Conservation (phyloP, 2,888 invertebrate species). For the Serrognathus titanus region DNA sequence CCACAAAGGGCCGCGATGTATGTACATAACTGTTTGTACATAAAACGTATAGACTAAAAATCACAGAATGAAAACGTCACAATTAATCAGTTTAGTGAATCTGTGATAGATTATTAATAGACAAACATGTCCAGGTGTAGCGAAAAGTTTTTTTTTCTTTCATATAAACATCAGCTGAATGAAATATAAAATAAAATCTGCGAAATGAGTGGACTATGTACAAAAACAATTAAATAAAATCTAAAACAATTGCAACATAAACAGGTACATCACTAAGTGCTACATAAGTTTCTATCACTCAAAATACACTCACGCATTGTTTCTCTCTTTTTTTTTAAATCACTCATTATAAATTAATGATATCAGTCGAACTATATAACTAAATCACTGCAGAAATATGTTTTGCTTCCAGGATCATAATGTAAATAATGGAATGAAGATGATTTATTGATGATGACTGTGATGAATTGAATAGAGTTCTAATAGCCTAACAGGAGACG, state of each 20-base stretch:
- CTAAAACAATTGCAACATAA: constrained; percentile 49
- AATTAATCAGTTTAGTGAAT: constrained; percentile 25
- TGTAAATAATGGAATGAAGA: constrained; percentile 15
- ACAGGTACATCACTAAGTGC: constrained; percentile 48
- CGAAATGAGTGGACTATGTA: constrained; percentile 31
- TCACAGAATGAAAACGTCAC: constrained; percentile 48
- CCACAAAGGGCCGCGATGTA: constrained; percentile 18
- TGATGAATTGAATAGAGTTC: constrained; percentile 17
- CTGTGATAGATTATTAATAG: constrained; percentile 11
- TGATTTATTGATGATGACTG: constrained; percentile 5
- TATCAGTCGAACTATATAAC: constrained; percentile 21
- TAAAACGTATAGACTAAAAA: constrained; percentile 41
- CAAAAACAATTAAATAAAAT: constrained; percentile 47
- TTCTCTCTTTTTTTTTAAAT: neutral
- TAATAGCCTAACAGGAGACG: constrained; percentile 37
- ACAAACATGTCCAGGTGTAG: neutral
- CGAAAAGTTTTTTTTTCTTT: neutral
- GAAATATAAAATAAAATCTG: constrained; percentile 22
- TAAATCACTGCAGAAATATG: constrained; percentile 19
- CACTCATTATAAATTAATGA: constrained; percentile 15
- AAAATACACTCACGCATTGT: neutral
- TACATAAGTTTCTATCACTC: constrained; percentile 22
- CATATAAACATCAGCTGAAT: constrained; percentile 16
- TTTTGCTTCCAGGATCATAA: neutral
- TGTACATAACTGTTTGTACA: constrained; percentile 34